Percentiles rank a stretch among this genome's conserved stretches.
These are phyloP conservation scores for Athalia rosae DNA, from an alignment of 2,888 invertebrate genomes.

Conservation along the genomic window DNA sequence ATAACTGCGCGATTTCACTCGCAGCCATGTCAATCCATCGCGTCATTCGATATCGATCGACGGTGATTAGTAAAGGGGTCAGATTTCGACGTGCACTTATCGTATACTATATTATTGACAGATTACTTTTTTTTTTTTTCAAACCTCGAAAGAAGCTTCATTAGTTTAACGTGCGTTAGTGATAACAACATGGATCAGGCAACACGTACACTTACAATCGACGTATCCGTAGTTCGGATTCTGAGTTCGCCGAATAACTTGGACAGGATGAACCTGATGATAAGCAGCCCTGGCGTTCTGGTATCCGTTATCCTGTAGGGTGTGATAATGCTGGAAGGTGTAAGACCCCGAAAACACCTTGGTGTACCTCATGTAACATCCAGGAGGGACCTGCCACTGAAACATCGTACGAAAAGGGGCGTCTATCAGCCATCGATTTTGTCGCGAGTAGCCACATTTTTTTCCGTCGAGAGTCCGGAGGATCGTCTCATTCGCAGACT, in stretches of 20 bases:
- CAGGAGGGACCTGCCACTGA: conserved; percentile 68
- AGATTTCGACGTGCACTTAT: background rate
- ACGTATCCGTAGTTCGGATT: conserved; percentile 54
- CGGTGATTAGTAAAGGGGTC: conserved; percentile 8
- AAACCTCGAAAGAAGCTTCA: too few species aligned
- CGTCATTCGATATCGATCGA: background rate
- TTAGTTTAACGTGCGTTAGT: conserved; percentile 10
- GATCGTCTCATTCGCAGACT: background rate
- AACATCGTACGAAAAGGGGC: background rate
- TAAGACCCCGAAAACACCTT: conserved; percentile 68
- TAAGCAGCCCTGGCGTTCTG: conserved; percentile 57
- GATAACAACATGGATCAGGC: conserved; percentile 44
- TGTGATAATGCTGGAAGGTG: conserved; percentile 59
- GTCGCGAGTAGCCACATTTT: background rate
- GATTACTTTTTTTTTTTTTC: background rate
- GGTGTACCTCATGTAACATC: conserved; percentile 68
- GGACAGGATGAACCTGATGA: conserved; percentile 66
- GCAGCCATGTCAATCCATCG: conserved; percentile 7
- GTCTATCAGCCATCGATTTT: background rate
- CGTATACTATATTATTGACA: conserved; percentile 15
- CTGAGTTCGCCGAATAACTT: conserved; percentile 61
- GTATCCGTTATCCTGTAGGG: conserved; percentile 58
- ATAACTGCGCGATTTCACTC: background rate
- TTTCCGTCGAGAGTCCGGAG: background rate
- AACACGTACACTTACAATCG: conserved; percentile 66